phyloP scores from a whole-genome alignment of 2,113 vertebrate genomes.

The Suricata suricatta region DNA sequence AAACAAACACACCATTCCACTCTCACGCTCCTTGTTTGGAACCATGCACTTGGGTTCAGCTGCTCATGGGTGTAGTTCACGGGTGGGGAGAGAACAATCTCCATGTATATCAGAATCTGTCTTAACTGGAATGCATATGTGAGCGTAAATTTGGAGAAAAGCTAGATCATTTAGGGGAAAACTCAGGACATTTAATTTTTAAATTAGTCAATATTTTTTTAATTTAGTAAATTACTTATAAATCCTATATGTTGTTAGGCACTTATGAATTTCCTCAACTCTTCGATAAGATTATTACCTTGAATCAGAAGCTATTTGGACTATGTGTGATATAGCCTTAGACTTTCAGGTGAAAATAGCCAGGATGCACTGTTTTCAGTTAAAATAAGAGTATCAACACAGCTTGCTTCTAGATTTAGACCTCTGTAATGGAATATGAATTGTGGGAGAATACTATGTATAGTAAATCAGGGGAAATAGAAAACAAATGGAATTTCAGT shows the following conservation, averaged over 20 bases:
- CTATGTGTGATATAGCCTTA: background rate
- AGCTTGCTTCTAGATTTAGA: background rate
- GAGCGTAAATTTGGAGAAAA: background rate
- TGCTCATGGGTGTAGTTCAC: background rate
- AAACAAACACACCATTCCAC: background rate
- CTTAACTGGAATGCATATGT: background rate
- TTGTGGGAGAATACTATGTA: background rate
- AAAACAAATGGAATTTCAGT: background rate
- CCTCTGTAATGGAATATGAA: background rate
- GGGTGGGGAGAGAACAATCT: background rate
- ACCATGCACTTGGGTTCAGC: background rate
- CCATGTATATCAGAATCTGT: background rate
- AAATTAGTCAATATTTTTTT: background rate
- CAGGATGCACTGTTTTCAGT: background rate
- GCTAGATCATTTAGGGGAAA: background rate
- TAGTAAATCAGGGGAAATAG: background rate
- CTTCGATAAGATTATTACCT: background rate
- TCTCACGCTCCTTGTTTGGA: background rate
- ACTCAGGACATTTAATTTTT: background rate
- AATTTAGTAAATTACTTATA: background rate
- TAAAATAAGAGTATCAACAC: background rate
- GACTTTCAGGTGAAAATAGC: conserved; percentile 17
- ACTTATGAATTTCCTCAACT: background rate
- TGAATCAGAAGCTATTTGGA: background rate
- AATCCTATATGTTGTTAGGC: background rate